Evolutionary conservation across 2,888 invertebrate species (phyloP), one percentile per base, ranked within the genome.

Genomic region (Sisyra nigra): DNA sequence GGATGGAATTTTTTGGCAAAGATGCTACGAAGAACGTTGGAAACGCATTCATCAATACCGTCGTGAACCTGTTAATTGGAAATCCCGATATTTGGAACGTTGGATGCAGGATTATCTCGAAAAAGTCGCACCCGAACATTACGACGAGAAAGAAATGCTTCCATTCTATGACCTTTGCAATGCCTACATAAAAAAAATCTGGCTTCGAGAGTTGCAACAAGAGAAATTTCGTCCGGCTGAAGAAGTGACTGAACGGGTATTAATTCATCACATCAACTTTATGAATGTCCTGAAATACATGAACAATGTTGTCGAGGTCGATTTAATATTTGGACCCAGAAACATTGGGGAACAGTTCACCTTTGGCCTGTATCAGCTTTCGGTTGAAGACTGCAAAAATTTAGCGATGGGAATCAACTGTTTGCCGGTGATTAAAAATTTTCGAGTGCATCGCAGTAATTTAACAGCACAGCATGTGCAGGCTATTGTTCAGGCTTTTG

Each of bases 1-100:
- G 61, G 67, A 75, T 48, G 76, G 78, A 52, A 67, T 70, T 55
- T 80, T 76, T 57, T 80, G 80, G 79, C 62, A 72, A 53, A 64
- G 76, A 42, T 66, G 70, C 50, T 74, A 63, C 55, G 44, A 46
- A 2, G 54, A 53, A 15, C 53, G 56, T 30, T 65, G 57, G 51
- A 57, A 58, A 4, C 42, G 32, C 49, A 41, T 19, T 9, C 14
- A 34, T 19, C 19, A 11, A 33, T 49, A 51, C 3, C 53, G 53
- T 40, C 54, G 57, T 3, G 11, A 44, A 18, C 48, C 50, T 7
- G 59, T 58, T 57, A 59, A 55, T 3, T 65, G 63, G 63, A 66
- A 65, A 53, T 51, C 50, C 36, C 48, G 59, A 4, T 65, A 57
- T 49, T 42, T 66, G 11, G 63, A 63, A 47, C 52, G 59, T 31